Evolutionary conservation across 2,888 invertebrate genomes (phyloP), one percentile per base, ranked within the genome.

Genomic region (Ectemnius cavifrons): DNA sequence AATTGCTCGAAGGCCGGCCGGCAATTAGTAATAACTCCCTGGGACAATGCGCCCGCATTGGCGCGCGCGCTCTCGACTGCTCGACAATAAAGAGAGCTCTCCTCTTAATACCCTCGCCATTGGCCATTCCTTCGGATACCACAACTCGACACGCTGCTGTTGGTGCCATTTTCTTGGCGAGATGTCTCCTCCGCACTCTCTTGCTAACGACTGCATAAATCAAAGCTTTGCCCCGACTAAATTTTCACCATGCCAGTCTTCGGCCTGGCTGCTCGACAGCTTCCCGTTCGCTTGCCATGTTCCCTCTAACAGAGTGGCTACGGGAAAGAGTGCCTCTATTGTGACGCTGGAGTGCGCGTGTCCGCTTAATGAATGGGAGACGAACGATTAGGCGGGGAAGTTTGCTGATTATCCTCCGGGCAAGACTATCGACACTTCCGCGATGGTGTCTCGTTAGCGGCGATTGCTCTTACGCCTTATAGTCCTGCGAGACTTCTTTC

Each of bases 1-100:
- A 78, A 83, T 83, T 83, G 79, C 77, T 80, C 87, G 86, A 88
- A 86, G 85, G 85, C 82, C 88, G 81, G 83, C 78, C 77, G 77
- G 84, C 86, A 88, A 88, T 88, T 88, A 88, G 88, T 86, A 85
- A 86, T 86, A 86, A 87, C 85, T 88, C 82, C 77, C 80, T 66
- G 83, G 84, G 86, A 86, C 87, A 87, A 85, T 86, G 82, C 81
- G 82, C 87, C 86, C 88, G 87, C 84, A 86, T 87, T 80, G 23
- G 23, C 23, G 23, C 23, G 23, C 23, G 23, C 23, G 23, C 23
- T 23, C 23, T 23, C 77, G 80, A 76, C 63, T 78, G 72, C 75
- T 67, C 67, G 70, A 79, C 69, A 75, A 79, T 77, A 74, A 73
- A 78, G 75, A 77, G 69, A 61, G 49, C 62, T 70, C 57, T 73